phyloP scores from a whole-genome alignment of 2,113 vertebrate species.

The Eurystomus gularis region DNA sequence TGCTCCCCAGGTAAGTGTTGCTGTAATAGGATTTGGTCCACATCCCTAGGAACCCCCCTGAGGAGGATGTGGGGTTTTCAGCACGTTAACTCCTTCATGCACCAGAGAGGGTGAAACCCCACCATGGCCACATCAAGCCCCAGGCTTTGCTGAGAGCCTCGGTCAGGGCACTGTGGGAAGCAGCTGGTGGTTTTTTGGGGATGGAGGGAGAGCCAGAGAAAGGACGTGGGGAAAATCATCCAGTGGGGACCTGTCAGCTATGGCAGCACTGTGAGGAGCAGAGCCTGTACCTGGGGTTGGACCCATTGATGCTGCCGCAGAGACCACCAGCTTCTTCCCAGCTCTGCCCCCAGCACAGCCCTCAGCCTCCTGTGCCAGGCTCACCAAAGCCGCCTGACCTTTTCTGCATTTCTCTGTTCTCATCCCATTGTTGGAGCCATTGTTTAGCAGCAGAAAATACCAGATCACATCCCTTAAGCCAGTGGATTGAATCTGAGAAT shows the following conservation, averaged over 20 bases:
- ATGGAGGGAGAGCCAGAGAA: background rate
- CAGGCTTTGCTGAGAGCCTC: background rate
- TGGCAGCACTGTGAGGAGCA: background rate
- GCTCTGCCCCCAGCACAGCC: background rate
- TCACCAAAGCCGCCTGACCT: background rate
- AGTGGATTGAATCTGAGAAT: background rate
- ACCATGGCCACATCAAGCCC: background rate
- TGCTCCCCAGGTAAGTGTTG: constrained; percentile 34
- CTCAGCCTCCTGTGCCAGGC: background rate
- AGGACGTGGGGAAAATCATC: background rate
- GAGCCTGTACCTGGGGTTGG: background rate
- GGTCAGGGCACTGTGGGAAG: background rate
- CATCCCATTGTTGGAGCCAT: background rate
- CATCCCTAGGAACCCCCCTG: background rate
- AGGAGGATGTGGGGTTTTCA: constrained; percentile 37
- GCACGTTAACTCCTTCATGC: constrained; percentile 46
- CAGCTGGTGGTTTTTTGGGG: background rate
- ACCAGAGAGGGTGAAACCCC: constrained; percentile 6
- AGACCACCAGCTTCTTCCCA: background rate
- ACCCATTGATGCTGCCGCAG: background rate
- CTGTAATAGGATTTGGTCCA: constrained; percentile 60
- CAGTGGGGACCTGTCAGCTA: fast-evolving
- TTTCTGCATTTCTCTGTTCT: background rate
- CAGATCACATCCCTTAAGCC: background rate
- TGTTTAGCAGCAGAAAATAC: background rate